Evolutionary conservation across 2,888 invertebrate species (phyloP).

Genomic region (Campopleginae sp.): DNA sequence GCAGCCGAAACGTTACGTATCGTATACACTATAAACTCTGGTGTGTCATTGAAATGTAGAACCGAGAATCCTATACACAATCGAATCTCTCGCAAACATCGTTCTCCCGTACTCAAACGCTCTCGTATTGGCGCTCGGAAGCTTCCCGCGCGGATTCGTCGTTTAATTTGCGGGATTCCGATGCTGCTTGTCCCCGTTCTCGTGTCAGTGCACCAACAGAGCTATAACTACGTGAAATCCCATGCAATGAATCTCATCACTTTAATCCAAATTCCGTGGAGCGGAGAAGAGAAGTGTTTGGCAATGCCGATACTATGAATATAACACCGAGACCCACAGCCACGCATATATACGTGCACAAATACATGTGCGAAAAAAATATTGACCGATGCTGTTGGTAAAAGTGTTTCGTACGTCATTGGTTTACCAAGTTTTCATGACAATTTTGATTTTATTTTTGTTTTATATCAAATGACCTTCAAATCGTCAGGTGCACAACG

Average conservation of each 20-base stretch:
- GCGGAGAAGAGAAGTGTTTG: conserved; percentile 50
- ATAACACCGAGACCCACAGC: not conserved
- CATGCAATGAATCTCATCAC: conserved; percentile 63
- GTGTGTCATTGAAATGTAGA: conserved; percentile 57
- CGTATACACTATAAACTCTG: conserved; percentile 19
- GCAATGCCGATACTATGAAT: conserved; percentile 2
- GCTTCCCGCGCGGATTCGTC: conserved; percentile 45
- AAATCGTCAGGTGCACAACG: too few relatives aligned
- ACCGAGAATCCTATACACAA: conserved; percentile 37
- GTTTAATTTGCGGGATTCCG: conserved; percentile 67
- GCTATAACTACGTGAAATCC: conserved; percentile 53
- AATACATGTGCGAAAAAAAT: not conserved
- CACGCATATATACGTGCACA: not conserved
- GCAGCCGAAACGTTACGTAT: not conserved
- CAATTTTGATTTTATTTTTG: too few relatives aligned
- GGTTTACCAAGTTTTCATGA: too few relatives aligned
- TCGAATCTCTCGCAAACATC: conserved; percentile 58
- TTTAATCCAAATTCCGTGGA: conserved; percentile 64
- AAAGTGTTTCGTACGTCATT: too few relatives aligned
- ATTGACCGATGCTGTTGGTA: not conserved
- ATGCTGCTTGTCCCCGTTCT: conserved; percentile 52
- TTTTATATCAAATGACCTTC: too few relatives aligned
- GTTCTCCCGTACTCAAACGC: conserved; percentile 33
- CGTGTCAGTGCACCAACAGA: conserved; percentile 59
- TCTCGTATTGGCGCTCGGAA: conserved; percentile 29